Conservation (phyloP, 2,888 invertebrate genomes). For the Labia minor region DNA sequence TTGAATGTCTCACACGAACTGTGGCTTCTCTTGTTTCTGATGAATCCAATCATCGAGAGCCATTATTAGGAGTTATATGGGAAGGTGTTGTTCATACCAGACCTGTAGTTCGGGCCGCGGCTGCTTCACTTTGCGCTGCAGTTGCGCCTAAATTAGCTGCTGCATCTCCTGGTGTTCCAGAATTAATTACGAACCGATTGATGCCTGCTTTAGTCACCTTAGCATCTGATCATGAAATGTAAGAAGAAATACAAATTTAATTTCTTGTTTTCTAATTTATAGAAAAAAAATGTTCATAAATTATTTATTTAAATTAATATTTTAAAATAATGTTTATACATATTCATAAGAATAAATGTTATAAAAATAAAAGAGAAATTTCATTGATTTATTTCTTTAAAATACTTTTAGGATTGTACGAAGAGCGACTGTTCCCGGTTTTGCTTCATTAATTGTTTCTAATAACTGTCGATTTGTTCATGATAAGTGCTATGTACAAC, state of each 20-base stretch:
- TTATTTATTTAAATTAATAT: too few species aligned
- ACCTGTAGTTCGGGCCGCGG: conserved; percentile 47
- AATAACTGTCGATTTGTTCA: conserved; percentile 32
- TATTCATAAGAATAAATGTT: too few species aligned
- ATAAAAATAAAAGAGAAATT: too few species aligned
- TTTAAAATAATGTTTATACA: too few species aligned
- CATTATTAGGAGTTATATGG: conserved; percentile 52
- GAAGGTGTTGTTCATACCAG: conserved; percentile 58
- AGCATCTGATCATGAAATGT: conserved; percentile 56
- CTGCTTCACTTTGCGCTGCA: conserved; percentile 48
- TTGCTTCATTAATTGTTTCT: conserved; percentile 45
- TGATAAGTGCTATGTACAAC: conserved; percentile 45
- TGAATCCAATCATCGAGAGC: conserved; percentile 29
- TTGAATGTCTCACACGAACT: conserved; percentile 36
- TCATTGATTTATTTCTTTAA: too few species aligned
- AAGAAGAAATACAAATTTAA: too few species aligned
- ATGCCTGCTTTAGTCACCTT: conserved; percentile 60
- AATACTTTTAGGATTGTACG: conserved; percentile 42
- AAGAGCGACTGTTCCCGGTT: conserved; percentile 50
- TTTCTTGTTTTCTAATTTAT: too few species aligned
- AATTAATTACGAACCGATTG: conserved; percentile 45
- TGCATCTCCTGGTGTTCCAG: conserved; percentile 26
- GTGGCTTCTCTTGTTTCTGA: conserved; percentile 31
- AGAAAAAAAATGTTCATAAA: too few species aligned
- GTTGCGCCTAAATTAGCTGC: conserved; percentile 46